phyloP scores from a whole-genome alignment of 1,140 invertebrate species.

The Scaptodrosophila lebanonensis region DNA sequence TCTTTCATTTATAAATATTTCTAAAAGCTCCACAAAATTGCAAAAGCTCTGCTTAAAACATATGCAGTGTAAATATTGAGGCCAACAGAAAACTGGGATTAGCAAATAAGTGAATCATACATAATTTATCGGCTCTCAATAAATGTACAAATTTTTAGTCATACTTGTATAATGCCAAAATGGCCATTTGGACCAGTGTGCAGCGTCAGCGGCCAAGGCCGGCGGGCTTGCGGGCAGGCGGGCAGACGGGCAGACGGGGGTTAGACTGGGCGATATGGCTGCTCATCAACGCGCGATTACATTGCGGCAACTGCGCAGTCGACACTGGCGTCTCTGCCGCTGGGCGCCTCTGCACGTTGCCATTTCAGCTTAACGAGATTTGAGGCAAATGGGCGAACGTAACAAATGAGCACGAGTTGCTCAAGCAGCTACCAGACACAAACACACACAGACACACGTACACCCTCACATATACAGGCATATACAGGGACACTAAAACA shows the following conservation, averaged over 20 bases:
- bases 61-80: too few relatives aligned
- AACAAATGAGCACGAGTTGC: conserved; percentile 31
- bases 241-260: too few relatives aligned
- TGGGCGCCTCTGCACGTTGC: conserved; percentile 44
- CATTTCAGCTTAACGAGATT: conserved; percentile 74
- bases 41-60: too few relatives aligned
- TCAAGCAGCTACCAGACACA: not conserved
- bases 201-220: not conserved
- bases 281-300: conserved; percentile 49
- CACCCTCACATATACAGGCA: not conserved
- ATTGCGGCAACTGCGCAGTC: conserved; percentile 34
- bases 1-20: too few relatives aligned
- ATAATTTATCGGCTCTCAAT: too few relatives aligned
- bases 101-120: too few relatives aligned
- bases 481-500: too few relatives aligned
- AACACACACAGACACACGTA: not conserved
- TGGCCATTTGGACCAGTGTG: not conserved
- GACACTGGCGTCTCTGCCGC: not conserved
- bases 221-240: too few relatives aligned
- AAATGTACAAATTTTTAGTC: too few relatives aligned
- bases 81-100: too few relatives aligned
- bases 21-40: too few relatives aligned
- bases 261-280: conserved; percentile 30
- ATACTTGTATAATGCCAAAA: conserved; percentile 15
- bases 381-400: conserved; percentile 49